phyloP scores from a whole-genome alignment of 2,113 vertebrate species.

The Indicator maculatus region DNA sequence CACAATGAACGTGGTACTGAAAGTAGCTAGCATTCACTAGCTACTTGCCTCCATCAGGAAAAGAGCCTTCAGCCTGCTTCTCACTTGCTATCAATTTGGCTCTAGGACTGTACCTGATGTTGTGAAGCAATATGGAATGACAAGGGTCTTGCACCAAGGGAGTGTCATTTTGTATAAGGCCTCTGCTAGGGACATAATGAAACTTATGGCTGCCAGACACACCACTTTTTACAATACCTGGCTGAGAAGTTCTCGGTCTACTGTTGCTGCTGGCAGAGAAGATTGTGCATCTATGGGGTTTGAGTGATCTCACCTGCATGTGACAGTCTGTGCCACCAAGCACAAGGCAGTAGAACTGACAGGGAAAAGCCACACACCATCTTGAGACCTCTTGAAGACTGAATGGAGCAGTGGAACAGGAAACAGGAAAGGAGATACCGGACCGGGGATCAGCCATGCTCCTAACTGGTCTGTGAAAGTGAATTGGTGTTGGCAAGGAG shows the following conservation, averaged over 20 bases:
- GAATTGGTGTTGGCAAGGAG: background rate
- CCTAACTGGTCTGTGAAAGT: background rate
- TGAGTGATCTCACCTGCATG: background rate
- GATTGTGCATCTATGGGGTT: background rate
- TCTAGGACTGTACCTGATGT: background rate
- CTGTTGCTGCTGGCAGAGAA: background rate
- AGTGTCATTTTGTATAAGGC: background rate
- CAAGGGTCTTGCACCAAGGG: background rate
- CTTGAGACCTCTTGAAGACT: background rate
- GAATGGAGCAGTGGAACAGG: background rate
- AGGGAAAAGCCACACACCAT: background rate
- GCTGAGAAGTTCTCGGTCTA: background rate
- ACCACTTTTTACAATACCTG: background rate
- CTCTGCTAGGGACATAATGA: background rate
- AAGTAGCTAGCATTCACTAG: background rate
- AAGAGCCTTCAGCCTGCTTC: background rate
- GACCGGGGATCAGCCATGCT: background rate
- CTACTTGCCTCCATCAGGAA: background rate
- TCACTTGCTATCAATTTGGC: background rate
- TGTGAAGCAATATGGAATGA: background rate
- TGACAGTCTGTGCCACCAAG: background rate
- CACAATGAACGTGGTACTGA: background rate
- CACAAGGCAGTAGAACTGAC: background rate
- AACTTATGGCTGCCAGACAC: background rate
- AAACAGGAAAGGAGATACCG: background rate